Evolutionary conservation across 64 coral and sea anemone genomes (phyloP).

Genomic region (Montipora sp.): DNA sequence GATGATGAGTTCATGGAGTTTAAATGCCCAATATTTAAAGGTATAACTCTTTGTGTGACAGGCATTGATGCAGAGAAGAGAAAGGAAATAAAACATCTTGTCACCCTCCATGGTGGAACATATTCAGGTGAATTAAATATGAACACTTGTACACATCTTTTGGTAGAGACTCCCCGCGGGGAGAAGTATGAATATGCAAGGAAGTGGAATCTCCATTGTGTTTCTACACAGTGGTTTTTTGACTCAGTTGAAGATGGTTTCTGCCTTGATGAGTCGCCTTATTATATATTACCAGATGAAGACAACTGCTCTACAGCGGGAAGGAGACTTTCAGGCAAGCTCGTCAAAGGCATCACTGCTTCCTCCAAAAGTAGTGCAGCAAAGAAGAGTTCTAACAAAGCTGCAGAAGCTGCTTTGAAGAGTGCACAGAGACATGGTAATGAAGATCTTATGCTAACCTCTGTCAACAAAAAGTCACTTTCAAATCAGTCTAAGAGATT

Average conservation of each 20-base stretch:
- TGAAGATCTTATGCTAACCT: slow-evolving; percentile 39
- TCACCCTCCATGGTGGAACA: slow-evolving; percentile 70
- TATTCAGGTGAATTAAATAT: slow-evolving; percentile 88
- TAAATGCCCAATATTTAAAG: slow-evolving; percentile 89
- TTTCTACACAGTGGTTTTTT: slow-evolving; percentile 91
- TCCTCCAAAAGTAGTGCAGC: slow-evolving; percentile 37
- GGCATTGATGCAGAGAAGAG: slow-evolving; percentile 73
- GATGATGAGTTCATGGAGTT: slow-evolving; percentile 76
- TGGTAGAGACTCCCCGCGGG: slow-evolving; percentile 77
- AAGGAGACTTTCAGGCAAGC: slow-evolving; percentile 37
- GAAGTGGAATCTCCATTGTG: slow-evolving; percentile 95
- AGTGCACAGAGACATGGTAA: slow-evolving; percentile 88
- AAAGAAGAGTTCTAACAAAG: slow-evolving; percentile 48
- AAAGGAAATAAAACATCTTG: slow-evolving; percentile 78
- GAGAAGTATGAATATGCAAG: slow-evolving; percentile 95
- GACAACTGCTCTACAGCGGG: slow-evolving; percentile 61
- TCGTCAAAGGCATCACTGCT: slow-evolving; percentile 43
- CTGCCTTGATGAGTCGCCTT: slow-evolving; percentile 84
- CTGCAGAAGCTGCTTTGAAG: slow-evolving; percentile 83
- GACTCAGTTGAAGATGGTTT: slow-evolving; percentile 87
- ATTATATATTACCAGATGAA: slow-evolving; percentile 55
- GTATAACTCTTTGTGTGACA: slow-evolving; percentile 92
- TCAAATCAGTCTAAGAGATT: slow-evolving; percentile 19
- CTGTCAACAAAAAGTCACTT: background rate
- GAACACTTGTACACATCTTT: slow-evolving; percentile 90